Evolutionary conservation across 2,888 invertebrate genomes (phyloP).

Genomic region (Ellobium chinense): DNA sequence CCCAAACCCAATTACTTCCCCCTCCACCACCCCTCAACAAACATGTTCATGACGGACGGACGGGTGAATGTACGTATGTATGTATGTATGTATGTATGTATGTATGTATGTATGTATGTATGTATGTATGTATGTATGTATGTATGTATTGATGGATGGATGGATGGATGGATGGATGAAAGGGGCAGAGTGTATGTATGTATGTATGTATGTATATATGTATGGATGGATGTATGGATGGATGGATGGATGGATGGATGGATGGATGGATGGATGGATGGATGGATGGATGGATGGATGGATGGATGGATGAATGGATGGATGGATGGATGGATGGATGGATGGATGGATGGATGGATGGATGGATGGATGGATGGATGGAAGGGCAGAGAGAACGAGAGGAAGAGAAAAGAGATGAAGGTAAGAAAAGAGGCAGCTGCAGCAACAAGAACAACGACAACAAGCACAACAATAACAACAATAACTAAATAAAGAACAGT

Average conservation of each 20-base stretch:
- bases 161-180: conserved; percentile 1
- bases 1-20: too few species aligned
- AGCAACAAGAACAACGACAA: neutral
- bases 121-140: neutral
- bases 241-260: neutral
- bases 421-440: neutral
- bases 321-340: neutral
- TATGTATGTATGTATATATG: neutral
- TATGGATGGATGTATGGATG: neutral
- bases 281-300: neutral
- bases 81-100: neutral
- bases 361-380: neutral
- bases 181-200: neutral
- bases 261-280: neutral
- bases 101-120: neutral
- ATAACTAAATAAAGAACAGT: too few species aligned
- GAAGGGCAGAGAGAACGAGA: neutral
- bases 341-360: neutral
- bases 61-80: conserved; percentile 3
- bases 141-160: neutral
- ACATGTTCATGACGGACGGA: too few species aligned
- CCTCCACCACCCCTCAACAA: too few species aligned
- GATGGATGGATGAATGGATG: neutral
- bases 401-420: neutral
- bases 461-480: too few species aligned